Conservation (phyloP, 2,797 vertebrate species). For the Chelon auratus region DNA sequence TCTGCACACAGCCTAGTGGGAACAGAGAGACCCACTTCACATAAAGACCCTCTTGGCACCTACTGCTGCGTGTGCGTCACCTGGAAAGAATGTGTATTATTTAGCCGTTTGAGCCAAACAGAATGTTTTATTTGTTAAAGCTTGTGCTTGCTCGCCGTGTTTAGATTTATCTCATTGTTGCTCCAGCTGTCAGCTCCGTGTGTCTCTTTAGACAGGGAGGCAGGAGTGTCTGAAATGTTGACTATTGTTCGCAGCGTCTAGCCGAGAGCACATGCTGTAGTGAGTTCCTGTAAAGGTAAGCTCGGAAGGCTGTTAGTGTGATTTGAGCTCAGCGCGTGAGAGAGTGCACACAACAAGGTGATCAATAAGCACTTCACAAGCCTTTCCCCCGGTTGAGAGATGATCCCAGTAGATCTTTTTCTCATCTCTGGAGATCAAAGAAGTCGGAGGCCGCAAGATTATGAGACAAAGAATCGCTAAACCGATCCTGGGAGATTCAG, state of each 20-base stretch:
- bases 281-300: slow-evolving; percentile 51
- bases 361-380: slow-evolving; percentile 83
- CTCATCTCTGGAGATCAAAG: slow-evolving; percentile 72
- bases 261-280: slow-evolving; percentile 7
- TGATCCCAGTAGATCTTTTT: slow-evolving; percentile 71
- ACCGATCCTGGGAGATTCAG: slow-evolving; percentile 46
- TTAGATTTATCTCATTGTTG: slow-evolving; percentile 34
- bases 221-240: slow-evolving; percentile 51
- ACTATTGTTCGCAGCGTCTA: slow-evolving; percentile 55
- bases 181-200: slow-evolving; percentile 18
- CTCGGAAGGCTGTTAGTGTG: slow-evolving; percentile 67
- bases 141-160: slow-evolving; percentile 29
- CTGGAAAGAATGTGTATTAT: slow-evolving; percentile 74
- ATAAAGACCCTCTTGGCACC: slow-evolving; percentile 68
- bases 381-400: slow-evolving; percentile 66
- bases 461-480: slow-evolving; percentile 64
- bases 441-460: slow-evolving; percentile 38
- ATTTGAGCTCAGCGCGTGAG: slow-evolving; percentile 61
- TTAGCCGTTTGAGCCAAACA: slow-evolving; percentile 40
- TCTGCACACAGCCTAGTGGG: slow-evolving; percentile 53
- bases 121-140: slow-evolving; percentile 53
- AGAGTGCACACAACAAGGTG: slow-evolving; percentile 75
- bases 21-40: slow-evolving; percentile 61
- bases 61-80: slow-evolving; percentile 56
- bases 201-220: slow-evolving; percentile 33